phyloP scores from a whole-genome alignment of 2,888 invertebrate genomes.

The Norana najaformis region DNA sequence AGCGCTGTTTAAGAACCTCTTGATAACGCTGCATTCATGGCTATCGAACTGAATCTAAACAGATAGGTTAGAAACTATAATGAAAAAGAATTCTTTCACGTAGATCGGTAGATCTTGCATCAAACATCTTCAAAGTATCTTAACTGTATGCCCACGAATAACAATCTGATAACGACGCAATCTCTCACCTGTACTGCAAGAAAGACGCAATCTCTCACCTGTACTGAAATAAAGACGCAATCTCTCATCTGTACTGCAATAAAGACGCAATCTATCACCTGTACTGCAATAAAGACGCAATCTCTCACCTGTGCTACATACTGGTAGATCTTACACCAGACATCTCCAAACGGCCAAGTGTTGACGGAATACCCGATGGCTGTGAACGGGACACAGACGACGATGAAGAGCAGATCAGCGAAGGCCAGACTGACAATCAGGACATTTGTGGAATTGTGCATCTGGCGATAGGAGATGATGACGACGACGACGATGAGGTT shows the following conservation, averaged over 20 bases:
- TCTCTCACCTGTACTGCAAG: too few relatives aligned
- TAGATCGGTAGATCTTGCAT: too few relatives aligned
- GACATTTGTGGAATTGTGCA: conserved; percentile 90
- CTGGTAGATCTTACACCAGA: conserved; percentile 87
- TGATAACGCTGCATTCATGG: too few relatives aligned
- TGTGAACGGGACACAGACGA: conserved; percentile 92
- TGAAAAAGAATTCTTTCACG: too few relatives aligned
- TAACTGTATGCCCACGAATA: too few relatives aligned
- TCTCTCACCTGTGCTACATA: conserved; percentile 68
- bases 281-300: too few relatives aligned
- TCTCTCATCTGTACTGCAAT: conserved; percentile 63
- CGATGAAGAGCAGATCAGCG: conserved; percentile 86
- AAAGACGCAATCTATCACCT: not conserved
- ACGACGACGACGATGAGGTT: conserved; percentile 86
- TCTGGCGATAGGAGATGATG: conserved; percentile 85
- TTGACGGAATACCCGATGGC: conserved; percentile 72
- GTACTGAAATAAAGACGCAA: too few relatives aligned
- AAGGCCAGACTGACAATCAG: conserved; percentile 86
- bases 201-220: not conserved
- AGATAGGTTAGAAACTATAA: too few relatives aligned
- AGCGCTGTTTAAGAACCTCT: too few relatives aligned
- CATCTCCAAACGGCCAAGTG: conserved; percentile 86
- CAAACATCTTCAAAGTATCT: too few relatives aligned
- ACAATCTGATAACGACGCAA: too few relatives aligned
- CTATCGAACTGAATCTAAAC: too few relatives aligned